phyloP scores from a whole-genome alignment of 2,888 invertebrate species.

The Phragmatobia fuliginosa region DNA sequence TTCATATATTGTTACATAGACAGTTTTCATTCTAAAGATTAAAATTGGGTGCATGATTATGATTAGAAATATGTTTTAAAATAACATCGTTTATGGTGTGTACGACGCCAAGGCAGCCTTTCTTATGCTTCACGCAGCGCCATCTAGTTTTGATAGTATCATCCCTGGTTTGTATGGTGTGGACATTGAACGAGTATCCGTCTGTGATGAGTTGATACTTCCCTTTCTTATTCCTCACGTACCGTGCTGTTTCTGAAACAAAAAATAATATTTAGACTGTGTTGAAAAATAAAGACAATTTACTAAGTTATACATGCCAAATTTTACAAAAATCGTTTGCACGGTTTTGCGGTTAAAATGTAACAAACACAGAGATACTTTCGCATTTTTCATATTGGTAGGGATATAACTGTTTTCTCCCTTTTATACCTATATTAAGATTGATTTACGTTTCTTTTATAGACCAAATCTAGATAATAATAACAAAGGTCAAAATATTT shows the following conservation, averaged over 20 bases:
- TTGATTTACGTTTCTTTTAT: neutral
- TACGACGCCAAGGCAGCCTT: constrained; percentile 31
- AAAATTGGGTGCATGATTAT: constrained; percentile 31
- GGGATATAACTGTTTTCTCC: no score
- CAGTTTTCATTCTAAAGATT: neutral
- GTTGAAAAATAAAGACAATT: neutral
- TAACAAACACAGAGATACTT: no score
- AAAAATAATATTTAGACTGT: neutral
- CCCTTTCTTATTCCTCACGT: constrained; percentile 30
- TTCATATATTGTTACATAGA: neutral
- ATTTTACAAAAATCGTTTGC: no score
- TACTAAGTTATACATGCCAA: no score
- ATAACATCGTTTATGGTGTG: constrained; percentile 21
- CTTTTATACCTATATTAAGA: neutral
- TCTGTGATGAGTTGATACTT: constrained; percentile 27
- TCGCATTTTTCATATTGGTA: no score
- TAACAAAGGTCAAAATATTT: no score
- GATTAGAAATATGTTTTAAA: constrained; percentile 15
- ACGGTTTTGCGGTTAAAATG: no score
- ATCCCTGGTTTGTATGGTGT: neutral
- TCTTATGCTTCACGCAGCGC: constrained; percentile 37
- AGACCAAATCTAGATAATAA: no score
- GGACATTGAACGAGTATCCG: constrained; percentile 37
- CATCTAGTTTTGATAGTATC: constrained; percentile 34
- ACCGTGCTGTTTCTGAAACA: constrained; percentile 26